Conservation (phyloP, 2,888 invertebrate genomes). For the Tupiocoris notatus region DNA sequence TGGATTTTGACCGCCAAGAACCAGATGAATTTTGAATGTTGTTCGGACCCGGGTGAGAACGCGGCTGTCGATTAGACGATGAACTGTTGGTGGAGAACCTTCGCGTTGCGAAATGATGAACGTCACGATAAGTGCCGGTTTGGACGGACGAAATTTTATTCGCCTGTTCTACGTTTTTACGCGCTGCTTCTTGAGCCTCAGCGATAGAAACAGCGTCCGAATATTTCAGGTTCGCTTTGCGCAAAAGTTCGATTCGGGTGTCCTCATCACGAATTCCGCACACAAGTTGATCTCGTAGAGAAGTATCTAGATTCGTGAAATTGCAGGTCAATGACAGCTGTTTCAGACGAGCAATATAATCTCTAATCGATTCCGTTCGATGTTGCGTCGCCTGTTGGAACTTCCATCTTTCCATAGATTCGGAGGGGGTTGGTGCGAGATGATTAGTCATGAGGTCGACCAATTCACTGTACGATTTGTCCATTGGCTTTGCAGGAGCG, state of each 20-base stretch:
- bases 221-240: neutral
- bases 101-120: neutral
- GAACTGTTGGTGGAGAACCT: neutral
- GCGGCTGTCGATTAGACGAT: neutral
- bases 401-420: too few relatives aligned
- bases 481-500: slow-evolving; percentile 2
- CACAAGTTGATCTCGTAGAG: slow-evolving; percentile 2
- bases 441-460: neutral
- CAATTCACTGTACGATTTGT: neutral
- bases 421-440: neutral
- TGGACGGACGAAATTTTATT: too few relatives aligned
- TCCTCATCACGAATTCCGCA: neutral
- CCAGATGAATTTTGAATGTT: too few relatives aligned
- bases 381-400: neutral
- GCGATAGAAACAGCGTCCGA: neutral
- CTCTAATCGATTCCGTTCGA: neutral
- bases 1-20: neutral
- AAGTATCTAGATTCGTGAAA: neutral
- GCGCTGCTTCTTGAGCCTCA: neutral
- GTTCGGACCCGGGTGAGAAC: neutral
- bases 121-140: too few relatives aligned
- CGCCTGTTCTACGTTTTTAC: neutral
- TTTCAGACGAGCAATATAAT: neutral
- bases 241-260: neutral
- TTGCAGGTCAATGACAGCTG: neutral